Conservation (phyloP, 2,888 invertebrate genomes). For the Rhynchonema sp. region DNA sequence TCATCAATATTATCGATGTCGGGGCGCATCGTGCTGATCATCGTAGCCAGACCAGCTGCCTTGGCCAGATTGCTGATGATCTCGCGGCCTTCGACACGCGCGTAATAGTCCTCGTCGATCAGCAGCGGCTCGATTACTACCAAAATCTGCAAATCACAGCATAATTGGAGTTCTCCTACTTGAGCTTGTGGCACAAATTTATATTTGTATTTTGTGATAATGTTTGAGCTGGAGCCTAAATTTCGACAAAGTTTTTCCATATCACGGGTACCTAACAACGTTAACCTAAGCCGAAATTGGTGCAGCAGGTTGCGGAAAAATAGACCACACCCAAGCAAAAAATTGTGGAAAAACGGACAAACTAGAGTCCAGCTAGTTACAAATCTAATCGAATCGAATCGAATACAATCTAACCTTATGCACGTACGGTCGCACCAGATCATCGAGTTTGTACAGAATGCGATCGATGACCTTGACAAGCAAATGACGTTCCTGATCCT, state of each 20-base stretch:
- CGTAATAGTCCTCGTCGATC: constrained; percentile 99
- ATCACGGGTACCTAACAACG: too few relatives aligned
- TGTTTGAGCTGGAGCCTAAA: too few relatives aligned
- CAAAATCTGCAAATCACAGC: constrained; percentile 45
- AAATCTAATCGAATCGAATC: background rate
- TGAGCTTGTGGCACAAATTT: too few relatives aligned
- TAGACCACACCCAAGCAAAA: background rate
- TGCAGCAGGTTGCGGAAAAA: background rate
- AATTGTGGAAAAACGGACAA: too few relatives aligned
- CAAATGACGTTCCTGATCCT: constrained; percentile 95
- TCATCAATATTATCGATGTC: constrained; percentile 77
- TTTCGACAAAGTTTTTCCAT: too few relatives aligned
- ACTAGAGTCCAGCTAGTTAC: background rate
- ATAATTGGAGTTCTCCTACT: background rate
- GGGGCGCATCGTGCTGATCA: constrained; percentile 99
- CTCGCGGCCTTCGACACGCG: constrained; percentile 94
- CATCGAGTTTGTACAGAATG: constrained; percentile 90
- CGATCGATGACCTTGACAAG: constrained; percentile 96
- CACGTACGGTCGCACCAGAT: constrained; percentile 92
- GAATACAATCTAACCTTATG: constrained; percentile 58
- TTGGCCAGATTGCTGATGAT: constrained; percentile 97
- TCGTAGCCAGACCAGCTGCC: constrained; percentile 94
- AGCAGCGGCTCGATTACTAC: constrained; percentile 95
- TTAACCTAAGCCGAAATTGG: too few relatives aligned
- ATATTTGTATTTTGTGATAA: too few relatives aligned